Conservation (phyloP, 2,888 invertebrate genomes). For the Hemaris fuciformis region DNA sequence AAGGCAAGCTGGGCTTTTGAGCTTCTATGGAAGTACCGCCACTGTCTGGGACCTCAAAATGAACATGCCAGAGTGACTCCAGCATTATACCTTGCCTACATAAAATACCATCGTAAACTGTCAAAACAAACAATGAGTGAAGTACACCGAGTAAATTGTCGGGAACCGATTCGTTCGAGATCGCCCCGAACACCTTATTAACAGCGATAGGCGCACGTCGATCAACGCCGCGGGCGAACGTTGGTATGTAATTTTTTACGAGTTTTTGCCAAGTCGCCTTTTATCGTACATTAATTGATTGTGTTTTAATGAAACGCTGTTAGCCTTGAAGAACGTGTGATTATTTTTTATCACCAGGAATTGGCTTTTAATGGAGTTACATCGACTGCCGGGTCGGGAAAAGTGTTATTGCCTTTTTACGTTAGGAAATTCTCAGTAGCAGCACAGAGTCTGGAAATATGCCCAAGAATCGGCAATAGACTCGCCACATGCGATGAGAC, state of each 20-base stretch:
- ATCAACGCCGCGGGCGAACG: not conserved
- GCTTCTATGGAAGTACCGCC: no score
- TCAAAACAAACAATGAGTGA: not conserved
- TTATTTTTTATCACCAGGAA: not conserved
- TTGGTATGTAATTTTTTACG: not conserved
- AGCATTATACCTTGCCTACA: no score
- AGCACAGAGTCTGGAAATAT: no score
- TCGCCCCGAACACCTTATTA: not conserved
- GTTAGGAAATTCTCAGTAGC: no score
- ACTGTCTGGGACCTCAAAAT: no score
- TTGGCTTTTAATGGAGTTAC: no score
- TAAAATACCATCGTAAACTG: not conserved
- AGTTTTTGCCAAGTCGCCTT: not conserved
- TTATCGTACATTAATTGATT: conserved; percentile 3
- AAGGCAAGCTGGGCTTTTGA: no score
- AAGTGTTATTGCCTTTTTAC: no score
- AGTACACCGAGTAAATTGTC: not conserved
- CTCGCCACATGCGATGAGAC: no score
- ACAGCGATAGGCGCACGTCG: not conserved
- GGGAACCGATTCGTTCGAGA: not conserved
- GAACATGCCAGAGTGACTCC: no score
- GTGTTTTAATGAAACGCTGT: not conserved
- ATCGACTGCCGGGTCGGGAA: no score
- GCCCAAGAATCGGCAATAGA: no score
- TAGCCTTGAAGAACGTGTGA: not conserved